Conservation (phyloP, 1,140 invertebrate species). For the Samia ricini region DNA sequence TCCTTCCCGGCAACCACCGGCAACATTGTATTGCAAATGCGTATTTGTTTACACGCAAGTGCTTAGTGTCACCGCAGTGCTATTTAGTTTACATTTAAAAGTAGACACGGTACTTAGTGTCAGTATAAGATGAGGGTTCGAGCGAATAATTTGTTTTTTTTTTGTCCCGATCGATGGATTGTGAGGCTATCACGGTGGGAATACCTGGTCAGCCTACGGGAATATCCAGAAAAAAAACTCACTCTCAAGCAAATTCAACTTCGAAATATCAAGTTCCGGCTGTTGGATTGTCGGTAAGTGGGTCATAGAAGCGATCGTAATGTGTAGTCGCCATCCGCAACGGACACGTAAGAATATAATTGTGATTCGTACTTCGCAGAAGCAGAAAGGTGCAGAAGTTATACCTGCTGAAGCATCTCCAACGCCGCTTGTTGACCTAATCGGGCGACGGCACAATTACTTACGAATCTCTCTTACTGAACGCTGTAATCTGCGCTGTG, state of each 20-base stretch:
- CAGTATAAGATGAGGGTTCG: slow-evolving; percentile 4
- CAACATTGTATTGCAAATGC: too few relatives aligned
- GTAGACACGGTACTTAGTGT: neutral
- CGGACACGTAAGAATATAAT: neutral
- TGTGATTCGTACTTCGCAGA: neutral
- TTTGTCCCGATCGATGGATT: slow-evolving; percentile 2
- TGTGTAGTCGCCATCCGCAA: neutral
- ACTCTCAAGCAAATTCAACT: neutral
- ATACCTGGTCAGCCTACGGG: neutral
- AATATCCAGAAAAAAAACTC: neutral
- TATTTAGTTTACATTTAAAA: neutral
- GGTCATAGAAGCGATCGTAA: neutral
- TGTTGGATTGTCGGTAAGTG: neutral
- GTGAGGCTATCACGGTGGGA: neutral
- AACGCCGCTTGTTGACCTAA: slow-evolving; percentile 85
- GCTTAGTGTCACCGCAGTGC: neutral
- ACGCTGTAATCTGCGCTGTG: slow-evolving; percentile 96
- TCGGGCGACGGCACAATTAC: slow-evolving; percentile 94
- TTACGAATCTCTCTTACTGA: slow-evolving; percentile 97
- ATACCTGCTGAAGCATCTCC: slow-evolving; percentile 65
- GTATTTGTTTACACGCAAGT: neutral
- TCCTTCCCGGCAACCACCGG: too few relatives aligned
- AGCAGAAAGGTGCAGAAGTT: neutral
- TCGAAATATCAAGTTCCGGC: neutral
- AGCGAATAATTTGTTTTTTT: slow-evolving; percentile 7